Evolutionary conservation across 2,113 vertebrate species (phyloP).

Genomic region (Ornithorhynchus anatinus): DNA sequence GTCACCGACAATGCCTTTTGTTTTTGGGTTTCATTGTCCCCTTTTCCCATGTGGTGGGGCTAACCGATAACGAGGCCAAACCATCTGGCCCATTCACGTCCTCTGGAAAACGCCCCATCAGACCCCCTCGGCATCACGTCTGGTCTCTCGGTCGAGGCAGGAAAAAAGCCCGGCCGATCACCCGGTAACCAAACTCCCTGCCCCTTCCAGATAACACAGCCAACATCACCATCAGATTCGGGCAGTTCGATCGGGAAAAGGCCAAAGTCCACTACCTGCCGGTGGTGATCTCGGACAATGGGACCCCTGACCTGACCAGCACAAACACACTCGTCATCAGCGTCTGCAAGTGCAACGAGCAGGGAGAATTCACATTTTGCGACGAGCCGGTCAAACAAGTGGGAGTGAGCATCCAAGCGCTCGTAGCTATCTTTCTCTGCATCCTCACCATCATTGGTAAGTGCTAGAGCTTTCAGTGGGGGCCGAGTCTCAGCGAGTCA

Average conservation of each 20-base stretch:
- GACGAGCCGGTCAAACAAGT: conserved; percentile 63
- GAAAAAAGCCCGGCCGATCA: no score
- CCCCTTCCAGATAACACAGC: conserved; percentile 84
- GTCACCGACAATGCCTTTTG: no score
- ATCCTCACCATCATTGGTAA: conserved; percentile 88
- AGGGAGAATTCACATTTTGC: conserved; percentile 75
- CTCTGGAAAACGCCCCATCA: no score
- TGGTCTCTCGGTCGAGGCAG: no score
- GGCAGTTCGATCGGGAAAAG: conserved; percentile 82
- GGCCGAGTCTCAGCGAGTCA: no score
- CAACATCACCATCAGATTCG: conserved; percentile 80
- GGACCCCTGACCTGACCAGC: conserved; percentile 74
- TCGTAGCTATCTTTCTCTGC: conserved; percentile 82
- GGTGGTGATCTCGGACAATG: conserved; percentile 84
- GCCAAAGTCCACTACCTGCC: conserved; percentile 79
- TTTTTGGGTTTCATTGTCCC: no score
- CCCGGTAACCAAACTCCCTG: no score
- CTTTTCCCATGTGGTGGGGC: no score
- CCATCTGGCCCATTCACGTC: no score
- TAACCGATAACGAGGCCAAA: no score
- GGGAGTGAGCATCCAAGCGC: conserved; percentile 81
- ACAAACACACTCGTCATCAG: conserved; percentile 74
- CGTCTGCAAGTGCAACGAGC: conserved; percentile 82
- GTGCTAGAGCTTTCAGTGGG: conserved; percentile 31
- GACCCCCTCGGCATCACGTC: no score